Evolutionary conservation across 2,113 vertebrate genomes (phyloP).

Genomic region (Cnemophilus loriae): DNA sequence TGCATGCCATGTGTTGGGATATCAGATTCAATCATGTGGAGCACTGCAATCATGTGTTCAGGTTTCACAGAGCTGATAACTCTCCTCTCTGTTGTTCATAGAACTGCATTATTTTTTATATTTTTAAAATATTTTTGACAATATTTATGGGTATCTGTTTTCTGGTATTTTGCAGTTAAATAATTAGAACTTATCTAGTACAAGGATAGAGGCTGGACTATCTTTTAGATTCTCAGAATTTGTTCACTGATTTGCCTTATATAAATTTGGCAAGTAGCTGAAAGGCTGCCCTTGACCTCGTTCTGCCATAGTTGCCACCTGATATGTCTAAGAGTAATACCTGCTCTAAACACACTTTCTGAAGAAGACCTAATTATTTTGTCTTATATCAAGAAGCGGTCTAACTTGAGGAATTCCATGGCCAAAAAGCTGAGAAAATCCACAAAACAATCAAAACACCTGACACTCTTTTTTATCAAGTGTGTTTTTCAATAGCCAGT

Average conservation of each 20-base stretch:
- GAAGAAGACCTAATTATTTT: not conserved
- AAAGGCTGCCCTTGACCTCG: not conserved
- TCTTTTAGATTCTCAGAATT: not conserved
- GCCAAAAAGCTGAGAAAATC: not conserved
- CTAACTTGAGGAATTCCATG: not conserved
- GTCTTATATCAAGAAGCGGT: rapidly evolving
- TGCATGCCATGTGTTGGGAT: not conserved
- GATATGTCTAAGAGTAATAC: not conserved
- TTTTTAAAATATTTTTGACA: too few relatives aligned
- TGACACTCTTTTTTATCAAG: not conserved
- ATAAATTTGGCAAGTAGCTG: not conserved
- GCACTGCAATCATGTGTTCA: not conserved
- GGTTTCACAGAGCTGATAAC: not conserved
- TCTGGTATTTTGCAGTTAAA: not conserved
- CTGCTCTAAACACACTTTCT: not conserved
- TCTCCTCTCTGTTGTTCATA: rapidly evolving
- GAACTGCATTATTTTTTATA: not conserved
- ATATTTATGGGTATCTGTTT: not conserved
- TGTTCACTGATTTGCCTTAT: not conserved
- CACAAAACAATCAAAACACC: not conserved
- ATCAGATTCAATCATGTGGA: not conserved
- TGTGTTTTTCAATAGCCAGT: not conserved
- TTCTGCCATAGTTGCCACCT: not conserved
- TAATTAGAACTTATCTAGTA: not conserved
- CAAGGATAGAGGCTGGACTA: not conserved